Percentiles rank a stretch among this genome's conserved stretches.
These are phyloP conservation scores for Pollachius pollachius DNA, from an alignment of 2,113 vertebrate genomes.

Conservation along the genomic window DNA sequence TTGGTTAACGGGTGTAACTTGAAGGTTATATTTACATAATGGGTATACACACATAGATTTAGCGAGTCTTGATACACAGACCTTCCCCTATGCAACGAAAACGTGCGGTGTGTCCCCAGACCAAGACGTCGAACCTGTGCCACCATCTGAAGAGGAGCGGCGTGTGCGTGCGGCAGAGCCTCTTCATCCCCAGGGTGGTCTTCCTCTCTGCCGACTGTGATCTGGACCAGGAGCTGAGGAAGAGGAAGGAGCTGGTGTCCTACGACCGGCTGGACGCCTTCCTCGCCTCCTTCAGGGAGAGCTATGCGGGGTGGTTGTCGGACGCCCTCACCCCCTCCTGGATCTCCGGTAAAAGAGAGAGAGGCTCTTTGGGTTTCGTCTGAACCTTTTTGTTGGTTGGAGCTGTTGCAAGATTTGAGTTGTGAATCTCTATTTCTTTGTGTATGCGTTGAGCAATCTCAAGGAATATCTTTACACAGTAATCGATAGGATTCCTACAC, in stretches of 20 bases:
- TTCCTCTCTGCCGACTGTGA: constrained; percentile 68
- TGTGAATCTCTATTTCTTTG: no score
- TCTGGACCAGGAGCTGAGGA: constrained; percentile 63
- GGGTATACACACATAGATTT: no score
- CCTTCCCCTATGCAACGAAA: not conserved
- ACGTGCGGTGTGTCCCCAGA: constrained; percentile 38
- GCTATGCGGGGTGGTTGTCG: constrained; percentile 66
- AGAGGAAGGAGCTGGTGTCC: constrained; percentile 67
- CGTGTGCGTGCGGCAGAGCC: constrained; percentile 52
- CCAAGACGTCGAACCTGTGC: constrained; percentile 62
- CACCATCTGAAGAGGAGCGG: constrained; percentile 64
- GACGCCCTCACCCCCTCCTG: constrained; percentile 70
- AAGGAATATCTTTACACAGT: no score
- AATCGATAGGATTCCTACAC: no score
- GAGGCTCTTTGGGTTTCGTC: not conserved
- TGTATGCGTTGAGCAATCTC: no score
- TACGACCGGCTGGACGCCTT: constrained; percentile 60
- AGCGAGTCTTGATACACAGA: no score
- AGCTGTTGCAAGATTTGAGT: no score
- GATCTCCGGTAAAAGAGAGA: constrained; percentile 65
- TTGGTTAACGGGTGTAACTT: no score
- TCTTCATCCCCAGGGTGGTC: constrained; percentile 67
- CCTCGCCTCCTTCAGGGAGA: constrained; percentile 64
- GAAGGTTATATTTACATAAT: no score
- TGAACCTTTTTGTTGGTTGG: no score